phyloP scores from a whole-genome alignment of 1,140 invertebrate genomes.

The Drosophila elegans region DNA sequence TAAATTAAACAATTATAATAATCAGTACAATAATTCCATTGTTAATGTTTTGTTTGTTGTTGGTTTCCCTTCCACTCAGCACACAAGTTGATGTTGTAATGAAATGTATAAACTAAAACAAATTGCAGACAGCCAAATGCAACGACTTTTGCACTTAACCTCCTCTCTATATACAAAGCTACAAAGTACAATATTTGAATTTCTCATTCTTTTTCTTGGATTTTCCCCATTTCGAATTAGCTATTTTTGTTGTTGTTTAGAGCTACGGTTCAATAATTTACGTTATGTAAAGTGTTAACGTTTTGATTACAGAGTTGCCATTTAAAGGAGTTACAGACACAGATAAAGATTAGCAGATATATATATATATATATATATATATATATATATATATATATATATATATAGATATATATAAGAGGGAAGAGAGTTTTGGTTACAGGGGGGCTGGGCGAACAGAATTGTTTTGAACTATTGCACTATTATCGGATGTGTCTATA shows the following conservation, averaged over 20 bases:
- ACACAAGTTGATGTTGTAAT: conserved; percentile 19
- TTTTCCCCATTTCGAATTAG: conserved; percentile 10
- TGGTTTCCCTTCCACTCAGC: conserved; percentile 19
- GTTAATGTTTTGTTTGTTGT: conserved; percentile 31
- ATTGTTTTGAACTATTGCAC: conserved; percentile 70
- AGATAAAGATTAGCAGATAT: conserved; percentile 5
- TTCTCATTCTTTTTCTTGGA: neutral
- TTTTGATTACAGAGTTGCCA: conserved; percentile 38
- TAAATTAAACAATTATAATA: conserved; percentile 56
- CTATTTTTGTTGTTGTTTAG: conserved; percentile 16
- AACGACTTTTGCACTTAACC: conserved; percentile 19
- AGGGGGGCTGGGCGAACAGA: conserved; percentile 12
- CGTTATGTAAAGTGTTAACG: conserved; percentile 12
- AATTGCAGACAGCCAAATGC: conserved; percentile 41
- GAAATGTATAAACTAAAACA: conserved; percentile 44
- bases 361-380: conserved; percentile 12
- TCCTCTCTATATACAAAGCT: conserved; percentile 44
- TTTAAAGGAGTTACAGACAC: conserved; percentile 21
- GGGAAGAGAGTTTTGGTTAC: conserved; percentile 11
- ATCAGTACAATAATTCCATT: conserved; percentile 44
- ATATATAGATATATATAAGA: conserved; percentile 9
- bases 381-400: too few relatives aligned
- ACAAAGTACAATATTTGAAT: conserved; percentile 30
- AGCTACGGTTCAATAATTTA: conserved; percentile 20
- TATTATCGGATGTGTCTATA: conserved; percentile 41